Evolutionary conservation across 2,797 vertebrate genomes (phyloP), one percentile per base, ranked within the genome.

Genomic region (Pseudochromis fuscus): DNA sequence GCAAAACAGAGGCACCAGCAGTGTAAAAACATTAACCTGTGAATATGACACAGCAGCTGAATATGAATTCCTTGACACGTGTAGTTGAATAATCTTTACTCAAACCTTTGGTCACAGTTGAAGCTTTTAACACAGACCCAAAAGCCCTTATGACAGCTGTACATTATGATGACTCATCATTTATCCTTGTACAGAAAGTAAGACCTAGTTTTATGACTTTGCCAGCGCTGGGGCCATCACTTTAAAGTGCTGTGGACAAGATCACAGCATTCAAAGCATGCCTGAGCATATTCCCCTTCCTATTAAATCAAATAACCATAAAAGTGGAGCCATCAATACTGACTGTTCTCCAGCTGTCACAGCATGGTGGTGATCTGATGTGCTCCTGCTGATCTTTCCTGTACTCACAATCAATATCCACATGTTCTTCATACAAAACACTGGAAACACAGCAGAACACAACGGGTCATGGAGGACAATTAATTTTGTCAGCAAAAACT

Each of bases 121-220:
- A 35, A 67, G 49, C 62, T 61, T 59, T 67, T 60, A 72, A 72
- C 49, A 59, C 24, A 35, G 46, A 56, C 12, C 38, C 44, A 46
- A 49, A 74, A 66, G 61, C 45, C n/a, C 24, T 10, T 44, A 68
- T 75, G 73, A 68, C 57, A 57, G 62, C 30, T 5, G 5, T 35
- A 55, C 62, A 70, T 83, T 40, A 75, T 48, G 27, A 48, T 76
- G 53, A 81, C 56, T 88, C 72, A 70, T 73, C 44, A 52, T 65
- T 81, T 63, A 59, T 70, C 74, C 62, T 69, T 48, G 51, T 72
- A 72, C 64, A 42, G 50, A 40, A 55, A 52, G 25, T 71, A 57
- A 71, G 63, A 69, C 49, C 8, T 52, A 16, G 8, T 69, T 83
- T 79, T 73, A 73, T 78, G 84, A 67, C 71, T 79, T 62, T 72